Base-by-base conservation (phyloP, 1,140 invertebrate species). In the Pentalonia nigronervosa region DNA sequence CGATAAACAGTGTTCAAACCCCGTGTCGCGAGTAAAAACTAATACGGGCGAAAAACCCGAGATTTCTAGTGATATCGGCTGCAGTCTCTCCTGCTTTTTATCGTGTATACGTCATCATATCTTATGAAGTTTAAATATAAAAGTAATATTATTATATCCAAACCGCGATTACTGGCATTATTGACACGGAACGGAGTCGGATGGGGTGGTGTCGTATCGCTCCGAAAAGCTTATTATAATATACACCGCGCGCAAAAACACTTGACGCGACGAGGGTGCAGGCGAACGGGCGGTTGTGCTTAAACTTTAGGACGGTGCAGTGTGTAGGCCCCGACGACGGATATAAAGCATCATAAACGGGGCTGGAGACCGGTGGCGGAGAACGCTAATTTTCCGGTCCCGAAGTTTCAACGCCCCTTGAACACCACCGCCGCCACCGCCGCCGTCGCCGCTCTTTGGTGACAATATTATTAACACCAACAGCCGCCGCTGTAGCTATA, bases 381-480 rank as follows among this genome's bases (percentile, higher is more conserved):
- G 48, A 56, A 89, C 88, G 88, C 48, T 89, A 89, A 89, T 89
- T 89, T 89, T 89, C 88, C 88, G 88, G 50, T 89, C 34, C 50
- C 34, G 50, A 56, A 89, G 48, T 89, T 53, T 53, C 50, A 17
- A 53, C 34, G 48, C 34, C 50, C 88, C 48, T 56, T 50, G 86
- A 88, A 87, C 84, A 45, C 41, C 25, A 48, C 36, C 47, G 7
- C 30, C 87, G 20, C 48, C 48, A 9, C 45, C 45, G 47, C 47
- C 47, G 47, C 47, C n/a, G n/a, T n/a, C 41, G 41, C 41, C 41
- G 23, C 48, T 89, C 8, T 8, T 36, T 21, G 86, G n/a, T 36
- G 88, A 89, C 88, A 41, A 56, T 89, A 89, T 89, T 89, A 56
- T 89, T 53, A 53, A 34, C 48, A 14, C 34, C 11, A 23, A 50